Percentiles rank a stretch among this genome's conserved stretches.
phyloP scores from a whole-genome alignment of 2,113 vertebrate species.

The Oncorhynchus tshawytscha region DNA sequence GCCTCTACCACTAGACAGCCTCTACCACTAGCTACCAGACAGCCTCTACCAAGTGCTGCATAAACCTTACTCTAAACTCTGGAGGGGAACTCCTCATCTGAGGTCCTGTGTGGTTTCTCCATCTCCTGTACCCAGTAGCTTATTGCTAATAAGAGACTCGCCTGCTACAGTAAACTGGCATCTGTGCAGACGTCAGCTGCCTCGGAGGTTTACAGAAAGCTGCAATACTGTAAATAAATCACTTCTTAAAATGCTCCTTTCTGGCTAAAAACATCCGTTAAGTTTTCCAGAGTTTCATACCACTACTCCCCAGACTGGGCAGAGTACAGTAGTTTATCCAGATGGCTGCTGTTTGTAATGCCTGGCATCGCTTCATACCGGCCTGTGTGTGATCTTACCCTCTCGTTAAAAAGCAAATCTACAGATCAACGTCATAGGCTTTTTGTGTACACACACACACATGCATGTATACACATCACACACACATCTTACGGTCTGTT shows the following conservation, averaged over 20 bases:
- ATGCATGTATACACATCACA: neutral
- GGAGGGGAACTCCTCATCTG: no score
- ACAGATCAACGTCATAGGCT: no score
- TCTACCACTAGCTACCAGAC: no score
- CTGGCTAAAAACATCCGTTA: conserved; percentile 11
- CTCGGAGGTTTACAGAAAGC: conserved; percentile 20
- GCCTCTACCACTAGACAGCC: no score
- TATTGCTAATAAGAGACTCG: conserved; percentile 24
- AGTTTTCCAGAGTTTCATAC: conserved; percentile 5
- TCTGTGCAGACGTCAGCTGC: conserved; percentile 13
- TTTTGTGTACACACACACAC: neutral
- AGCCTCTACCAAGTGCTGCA: no score
- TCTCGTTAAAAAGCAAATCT: no score
- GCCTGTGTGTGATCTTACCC: conserved; percentile 7
- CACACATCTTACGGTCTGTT: conserved; percentile 58
- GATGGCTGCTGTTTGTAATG: conserved; percentile 38
- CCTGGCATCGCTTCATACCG: conserved; percentile 22
- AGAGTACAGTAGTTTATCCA: conserved; percentile 16
- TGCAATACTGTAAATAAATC: conserved; percentile 33
- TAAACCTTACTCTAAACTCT: no score
- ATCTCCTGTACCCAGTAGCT: conserved; percentile 22
- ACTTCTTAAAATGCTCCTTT: conserved; percentile 22
- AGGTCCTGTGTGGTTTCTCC: no score
- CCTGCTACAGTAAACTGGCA: conserved; percentile 24
- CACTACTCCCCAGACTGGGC: conserved; percentile 10